Evolutionary conservation across 2,888 invertebrate species (phyloP).

Genomic region (Chymomyza amoena): DNA sequence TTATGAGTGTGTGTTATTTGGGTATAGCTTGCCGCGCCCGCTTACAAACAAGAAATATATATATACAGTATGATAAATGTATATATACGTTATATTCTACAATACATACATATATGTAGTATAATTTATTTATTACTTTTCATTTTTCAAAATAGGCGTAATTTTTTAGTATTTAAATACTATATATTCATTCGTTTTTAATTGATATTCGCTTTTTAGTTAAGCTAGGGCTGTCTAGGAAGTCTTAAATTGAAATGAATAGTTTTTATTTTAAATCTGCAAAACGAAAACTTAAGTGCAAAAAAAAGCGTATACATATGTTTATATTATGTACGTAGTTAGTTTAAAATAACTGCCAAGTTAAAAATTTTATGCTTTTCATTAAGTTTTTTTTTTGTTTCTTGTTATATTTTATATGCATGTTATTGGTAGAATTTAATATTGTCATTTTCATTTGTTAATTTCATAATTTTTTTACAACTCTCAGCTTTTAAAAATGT

Average conservation of each 20-base stretch:
- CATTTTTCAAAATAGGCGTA: not conserved
- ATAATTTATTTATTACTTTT: not conserved
- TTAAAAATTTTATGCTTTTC: not conserved
- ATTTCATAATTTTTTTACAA: not conserved
- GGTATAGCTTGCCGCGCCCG: not conserved
- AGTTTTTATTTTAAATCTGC: not conserved
- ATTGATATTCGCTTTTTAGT: not conserved
- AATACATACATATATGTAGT: not conserved
- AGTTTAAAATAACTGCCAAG: not conserved
- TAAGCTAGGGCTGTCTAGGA: not conserved
- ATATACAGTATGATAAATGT: constrained; percentile 29
- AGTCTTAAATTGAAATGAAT: not conserved
- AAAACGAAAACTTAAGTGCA: not conserved
- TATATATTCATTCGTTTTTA: not conserved
- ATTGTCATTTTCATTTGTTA: not conserved
- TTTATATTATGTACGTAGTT: not conserved
- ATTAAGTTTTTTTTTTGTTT: not conserved
- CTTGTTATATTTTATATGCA: not conserved
- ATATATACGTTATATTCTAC: constrained; percentile 10
- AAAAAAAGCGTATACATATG: not conserved
- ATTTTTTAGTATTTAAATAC: too few species aligned
- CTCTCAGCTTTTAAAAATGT: not conserved
- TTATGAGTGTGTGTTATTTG: not conserved
- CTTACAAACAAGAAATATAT: not conserved
- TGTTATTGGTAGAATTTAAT: not conserved